Base-by-base conservation (phyloP, 2,888 invertebrate genomes). In the Acrocyrtus sp. region DNA sequence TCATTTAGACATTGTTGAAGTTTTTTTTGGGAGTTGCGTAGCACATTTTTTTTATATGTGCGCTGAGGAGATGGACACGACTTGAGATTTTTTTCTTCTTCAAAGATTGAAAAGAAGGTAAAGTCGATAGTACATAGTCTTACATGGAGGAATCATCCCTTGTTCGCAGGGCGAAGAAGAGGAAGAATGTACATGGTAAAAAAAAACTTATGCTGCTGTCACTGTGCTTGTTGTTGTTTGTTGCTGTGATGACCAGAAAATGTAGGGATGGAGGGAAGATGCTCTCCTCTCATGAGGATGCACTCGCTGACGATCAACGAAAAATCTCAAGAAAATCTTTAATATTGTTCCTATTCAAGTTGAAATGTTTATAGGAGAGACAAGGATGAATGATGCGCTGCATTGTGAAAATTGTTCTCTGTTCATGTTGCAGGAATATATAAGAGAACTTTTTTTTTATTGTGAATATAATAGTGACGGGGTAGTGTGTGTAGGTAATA, bases 211-310 rank as follows among this genome's bases (percentile, higher is more conserved):
- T 62, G 50, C 15, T 53, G 53, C 27, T 53, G 53, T 51, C 27
- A 50, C 41, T 62, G 62, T 51, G 47, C 48, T 60, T 34, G 47
- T 47, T 60, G 48, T 22, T 26, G 47, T 12, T 15, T 45, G 61
- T 29, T 61, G 61, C 61, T 51, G n/a, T n/a, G 50, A 50, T 62
- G 62, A 62, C 51, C 51, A 62, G 43, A 51, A 50, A 62, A 51
- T 8, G 5, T 34, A 12, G 34, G 34, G 12, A 12, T 8, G 34
- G 12, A 34, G 34, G 34, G 12, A 34, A 34, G 34, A 34, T 34
- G 6, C 34, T 34, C 34, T 34, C 34, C n/a, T n/a, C n/a, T n/a
- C n/a, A n/a, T n/a, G n/a, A n/a, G n/a, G n/a, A n/a, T n/a, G n/a
- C n/a, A n/a, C n/a, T n/a, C n/a, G n/a, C n/a, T n/a, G n/a, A n/a